phyloP scores from a whole-genome alignment of 2,888 invertebrate species.

The Cylindroiulus punctatus region DNA sequence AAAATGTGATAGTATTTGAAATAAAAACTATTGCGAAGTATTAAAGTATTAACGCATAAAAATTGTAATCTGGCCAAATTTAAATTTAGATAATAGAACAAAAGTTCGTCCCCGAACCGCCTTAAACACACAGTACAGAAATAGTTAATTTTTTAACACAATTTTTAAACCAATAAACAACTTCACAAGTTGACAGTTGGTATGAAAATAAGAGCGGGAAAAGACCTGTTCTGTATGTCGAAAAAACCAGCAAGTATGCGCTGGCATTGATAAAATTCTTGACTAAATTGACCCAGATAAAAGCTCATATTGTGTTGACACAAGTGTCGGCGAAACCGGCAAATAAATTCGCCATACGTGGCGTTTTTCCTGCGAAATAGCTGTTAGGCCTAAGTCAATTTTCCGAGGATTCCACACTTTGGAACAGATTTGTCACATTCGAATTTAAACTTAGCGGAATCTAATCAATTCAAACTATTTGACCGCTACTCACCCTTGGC shows the following conservation, averaged over 20 bases:
- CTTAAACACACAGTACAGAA: neutral
- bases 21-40: neutral
- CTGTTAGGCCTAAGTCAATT: neutral
- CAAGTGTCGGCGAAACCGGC: neutral
- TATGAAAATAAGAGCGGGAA: neutral
- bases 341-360: neutral
- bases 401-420: neutral
- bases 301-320: neutral
- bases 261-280: neutral
- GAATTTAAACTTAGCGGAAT: neutral
- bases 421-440: no score
- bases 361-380: neutral
- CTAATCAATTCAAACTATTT: neutral
- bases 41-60: no score
- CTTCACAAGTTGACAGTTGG: neutral
- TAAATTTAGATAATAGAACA: neutral
- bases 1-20: neutral
- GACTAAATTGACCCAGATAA: neutral
- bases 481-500: neutral
- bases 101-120: neutral
- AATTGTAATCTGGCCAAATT: neutral
- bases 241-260: constrained; percentile 20
- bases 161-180: neutral
- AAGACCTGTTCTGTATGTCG: neutral
- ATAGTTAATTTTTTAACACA: no score